These are phyloP conservation scores for Periplaneta americana DNA, from an alignment of 1,140 invertebrate species.

Conservation along the genomic window DNA sequence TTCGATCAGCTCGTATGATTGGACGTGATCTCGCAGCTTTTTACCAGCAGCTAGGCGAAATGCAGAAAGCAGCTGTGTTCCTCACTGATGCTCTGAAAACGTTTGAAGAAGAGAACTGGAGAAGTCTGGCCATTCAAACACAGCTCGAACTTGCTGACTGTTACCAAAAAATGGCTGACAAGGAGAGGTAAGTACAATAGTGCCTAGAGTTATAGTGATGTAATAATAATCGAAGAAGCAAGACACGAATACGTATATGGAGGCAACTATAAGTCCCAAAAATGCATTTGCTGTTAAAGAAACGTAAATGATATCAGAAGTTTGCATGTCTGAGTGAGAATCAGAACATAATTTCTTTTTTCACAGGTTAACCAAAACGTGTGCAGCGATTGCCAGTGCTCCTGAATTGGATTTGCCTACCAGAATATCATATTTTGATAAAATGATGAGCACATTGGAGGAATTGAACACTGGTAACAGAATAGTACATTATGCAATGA, in stretches of 20 bases:
- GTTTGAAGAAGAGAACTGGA: conserved; percentile 84
- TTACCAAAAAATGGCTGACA: conserved; percentile 72
- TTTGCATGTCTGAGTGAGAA: too few relatives aligned
- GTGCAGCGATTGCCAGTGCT: conserved; percentile 69
- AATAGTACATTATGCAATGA: too few relatives aligned
- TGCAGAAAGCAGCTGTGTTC: conserved; percentile 83
- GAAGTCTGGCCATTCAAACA: conserved; percentile 70
- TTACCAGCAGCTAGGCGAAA: conserved; percentile 81
- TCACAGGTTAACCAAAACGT: conserved; percentile 50
- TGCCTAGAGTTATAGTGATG: too few relatives aligned
- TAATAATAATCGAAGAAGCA: too few relatives aligned
- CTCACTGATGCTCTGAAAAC: conserved; percentile 79
- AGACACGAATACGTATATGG: too few relatives aligned
- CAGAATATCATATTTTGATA: conserved; percentile 65
- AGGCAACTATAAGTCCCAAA: too few relatives aligned
- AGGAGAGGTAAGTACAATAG: conserved; percentile 41
- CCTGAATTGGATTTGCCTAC: conserved; percentile 49
- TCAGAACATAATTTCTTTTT: too few relatives aligned
- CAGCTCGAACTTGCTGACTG: conserved; percentile 79
- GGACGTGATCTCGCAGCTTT: conserved; percentile 86
- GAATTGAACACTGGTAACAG: background rate
- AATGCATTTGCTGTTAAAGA: too few relatives aligned
- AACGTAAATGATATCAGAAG: too few relatives aligned
- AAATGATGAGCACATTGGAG: conserved; percentile 52
- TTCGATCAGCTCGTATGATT: conserved; percentile 78